These are phyloP conservation scores for Craterocephalus amniculus DNA, from an alignment of 2,797 vertebrate species.

Conservation along the genomic window DNA sequence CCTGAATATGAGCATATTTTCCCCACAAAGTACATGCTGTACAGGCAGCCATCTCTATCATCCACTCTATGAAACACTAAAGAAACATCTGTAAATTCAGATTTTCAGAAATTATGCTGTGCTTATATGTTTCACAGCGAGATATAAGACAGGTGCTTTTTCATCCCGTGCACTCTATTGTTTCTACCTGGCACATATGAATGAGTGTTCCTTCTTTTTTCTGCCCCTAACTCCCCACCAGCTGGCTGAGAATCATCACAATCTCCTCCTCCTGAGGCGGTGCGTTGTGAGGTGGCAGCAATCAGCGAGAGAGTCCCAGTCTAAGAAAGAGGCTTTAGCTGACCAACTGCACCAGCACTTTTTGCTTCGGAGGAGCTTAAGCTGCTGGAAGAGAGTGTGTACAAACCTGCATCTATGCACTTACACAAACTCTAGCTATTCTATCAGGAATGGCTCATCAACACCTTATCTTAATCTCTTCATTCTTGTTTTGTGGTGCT, in stretches of 20 bases:
- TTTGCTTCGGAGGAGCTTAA: constrained; percentile 82
- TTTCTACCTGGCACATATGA: constrained; percentile 47
- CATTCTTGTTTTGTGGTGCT: constrained; percentile 17
- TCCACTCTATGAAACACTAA: not conserved
- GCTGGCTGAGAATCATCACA: constrained; percentile 86
- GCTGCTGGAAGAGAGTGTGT: constrained; percentile 87
- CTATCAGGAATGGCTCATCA: constrained; percentile 20
- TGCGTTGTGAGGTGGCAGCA: constrained; percentile 84
- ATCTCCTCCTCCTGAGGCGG: constrained; percentile 77
- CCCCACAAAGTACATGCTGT: constrained; percentile 7
- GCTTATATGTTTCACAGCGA: not conserved
- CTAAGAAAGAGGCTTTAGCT: constrained; percentile 79
- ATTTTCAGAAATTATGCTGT: too few relatives aligned
- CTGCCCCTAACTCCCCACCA: constrained; percentile 63
- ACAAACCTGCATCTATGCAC: constrained; percentile 9
- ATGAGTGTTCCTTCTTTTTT: not conserved
- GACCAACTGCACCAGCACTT: constrained; percentile 76
- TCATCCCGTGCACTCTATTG: constrained; percentile 11
- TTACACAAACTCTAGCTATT: constrained; percentile 1
- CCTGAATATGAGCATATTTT: too few relatives aligned
- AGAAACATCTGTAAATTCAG: not conserved
- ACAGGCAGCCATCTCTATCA: constrained; percentile 25
- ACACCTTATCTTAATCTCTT: constrained; percentile 27
- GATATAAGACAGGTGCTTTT: not conserved
- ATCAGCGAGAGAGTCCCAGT: constrained; percentile 64